phyloP scores from a whole-genome alignment of 2,888 invertebrate species.

The Leptura quadrifasciata region DNA sequence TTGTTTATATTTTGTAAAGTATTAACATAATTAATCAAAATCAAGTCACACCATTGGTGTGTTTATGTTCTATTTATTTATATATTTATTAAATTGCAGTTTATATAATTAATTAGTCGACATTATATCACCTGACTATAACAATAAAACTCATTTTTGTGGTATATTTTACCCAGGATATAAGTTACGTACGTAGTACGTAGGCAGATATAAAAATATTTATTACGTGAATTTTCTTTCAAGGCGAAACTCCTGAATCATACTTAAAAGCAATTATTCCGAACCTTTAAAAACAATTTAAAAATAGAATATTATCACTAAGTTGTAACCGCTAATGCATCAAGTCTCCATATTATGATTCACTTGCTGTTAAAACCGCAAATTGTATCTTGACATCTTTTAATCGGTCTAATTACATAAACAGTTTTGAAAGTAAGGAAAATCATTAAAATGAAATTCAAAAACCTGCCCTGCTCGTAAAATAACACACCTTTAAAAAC shows the following conservation, averaged over 20 bases:
- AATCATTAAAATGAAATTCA: conserved; percentile 30
- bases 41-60: no score
- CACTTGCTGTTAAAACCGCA: conserved; percentile 21
- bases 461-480: conserved; percentile 57
- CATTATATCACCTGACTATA: background rate
- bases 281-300: conserved; percentile 33
- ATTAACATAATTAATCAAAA: no score
- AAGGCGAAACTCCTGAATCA: conserved; percentile 57
- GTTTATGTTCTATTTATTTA: no score
- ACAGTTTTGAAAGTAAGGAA: background rate
- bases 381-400: conserved; percentile 16
- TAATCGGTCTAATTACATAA: conserved; percentile 9
- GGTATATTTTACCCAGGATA: background rate
- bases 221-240: conserved; percentile 56
- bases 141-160: conserved; percentile 12
- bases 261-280: conserved; percentile 27
- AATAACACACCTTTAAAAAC: conserved; percentile 59
- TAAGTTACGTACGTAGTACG: conserved; percentile 25
- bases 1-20: no score
- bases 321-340: conserved; percentile 29
- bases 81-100: background rate
- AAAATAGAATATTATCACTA: conserved; percentile 37
- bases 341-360: conserved; percentile 15
- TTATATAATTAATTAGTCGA: conserved; percentile 28
- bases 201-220: conserved; percentile 56